Conservation (phyloP, 2,888 invertebrate genomes). For the Agrotis ipsilon region DNA sequence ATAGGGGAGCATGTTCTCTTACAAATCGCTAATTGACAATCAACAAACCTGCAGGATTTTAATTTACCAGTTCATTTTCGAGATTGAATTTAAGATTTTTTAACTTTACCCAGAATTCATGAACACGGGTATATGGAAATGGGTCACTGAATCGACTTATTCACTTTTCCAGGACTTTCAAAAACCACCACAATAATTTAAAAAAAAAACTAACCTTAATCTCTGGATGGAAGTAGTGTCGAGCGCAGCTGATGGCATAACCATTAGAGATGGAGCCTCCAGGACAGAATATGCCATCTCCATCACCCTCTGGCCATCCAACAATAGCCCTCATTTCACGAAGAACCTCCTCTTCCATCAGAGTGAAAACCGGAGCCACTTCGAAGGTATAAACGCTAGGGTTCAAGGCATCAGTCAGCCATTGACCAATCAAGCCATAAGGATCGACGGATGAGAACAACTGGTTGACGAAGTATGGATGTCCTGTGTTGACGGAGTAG, state of each 20-base stretch:
- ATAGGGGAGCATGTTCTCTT: not conserved
- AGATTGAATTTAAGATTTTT: not conserved
- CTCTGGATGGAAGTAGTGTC: conserved; percentile 93
- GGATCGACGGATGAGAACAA: conserved; percentile 96
- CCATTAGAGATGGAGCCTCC: conserved; percentile 98
- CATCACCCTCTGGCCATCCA: conserved; percentile 94
- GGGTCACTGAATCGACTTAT: too few relatives aligned
- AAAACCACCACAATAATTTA: not conserved
- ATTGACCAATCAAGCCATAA: conserved; percentile 96
- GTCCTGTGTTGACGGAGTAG: conserved; percentile 97
- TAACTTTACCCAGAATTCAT: not conserved
- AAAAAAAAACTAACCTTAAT: conserved; percentile 92
- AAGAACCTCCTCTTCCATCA: conserved; percentile 96
- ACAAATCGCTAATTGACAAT: not conserved
- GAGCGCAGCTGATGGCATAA: conserved; percentile 97
- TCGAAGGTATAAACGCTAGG: conserved; percentile 97
- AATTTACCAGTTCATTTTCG: too few relatives aligned
- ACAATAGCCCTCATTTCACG: conserved; percentile 95
- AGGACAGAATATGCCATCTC: conserved; percentile 97
- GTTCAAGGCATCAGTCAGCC: conserved; percentile 96
- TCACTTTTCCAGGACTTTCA: not conserved
- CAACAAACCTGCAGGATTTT: not conserved
- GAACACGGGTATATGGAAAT: too few relatives aligned
- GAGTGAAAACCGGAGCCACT: conserved; percentile 96
- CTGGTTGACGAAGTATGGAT: conserved; percentile 97